Evolutionary conservation across 1,140 invertebrate genomes (phyloP), one percentile per base, ranked within the genome.

Genomic region (Stratiolaelaps scimitus): DNA sequence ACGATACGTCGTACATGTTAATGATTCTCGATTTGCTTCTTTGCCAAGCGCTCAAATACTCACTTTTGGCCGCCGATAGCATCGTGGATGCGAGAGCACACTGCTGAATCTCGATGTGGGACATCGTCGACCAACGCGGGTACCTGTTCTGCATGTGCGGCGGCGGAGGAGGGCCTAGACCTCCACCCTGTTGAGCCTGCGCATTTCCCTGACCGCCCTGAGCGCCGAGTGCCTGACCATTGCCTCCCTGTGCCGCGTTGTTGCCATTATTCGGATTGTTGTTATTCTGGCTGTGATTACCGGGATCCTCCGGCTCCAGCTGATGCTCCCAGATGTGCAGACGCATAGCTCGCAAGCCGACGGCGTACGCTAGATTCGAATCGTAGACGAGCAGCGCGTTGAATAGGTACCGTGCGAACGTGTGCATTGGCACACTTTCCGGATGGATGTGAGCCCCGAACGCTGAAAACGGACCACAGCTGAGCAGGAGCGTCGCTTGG

Each of bases 81-180:
- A 90, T 81, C 0, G 86, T 88, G 20, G 83, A 85, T 30, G 86
- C 86, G 1, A 89, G 76, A 40, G 84, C 81, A 72, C 86, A 87
- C 74, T 89, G 87, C 73, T 89, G 85, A 23, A 84, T 83, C 76
- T 89, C 87, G 43, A 89, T 84, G 71, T 85, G 83, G 34, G 83
- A 83, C 30, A 85, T 72, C 15, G 83, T 84, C 71, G 84, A 84
- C 84, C 84, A 85, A 47, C 84, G 77, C 2, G 83, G 82, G 70
- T 83, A 81, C 5, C 79, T 74, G 75, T 76, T 75, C 73, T 79
- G 75, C 79, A 77, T 79, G 75, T 79, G 76, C 74, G 72, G 72
- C 74, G 77, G 65, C 72, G 1, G 72, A 7, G 64, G 34, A 13
- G 64, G 65, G 26, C 71, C 69, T 19, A 40, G 34, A 40, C 34